phyloP scores from a whole-genome alignment of 2,113 vertebrate species.

The Scomber scombrus region DNA sequence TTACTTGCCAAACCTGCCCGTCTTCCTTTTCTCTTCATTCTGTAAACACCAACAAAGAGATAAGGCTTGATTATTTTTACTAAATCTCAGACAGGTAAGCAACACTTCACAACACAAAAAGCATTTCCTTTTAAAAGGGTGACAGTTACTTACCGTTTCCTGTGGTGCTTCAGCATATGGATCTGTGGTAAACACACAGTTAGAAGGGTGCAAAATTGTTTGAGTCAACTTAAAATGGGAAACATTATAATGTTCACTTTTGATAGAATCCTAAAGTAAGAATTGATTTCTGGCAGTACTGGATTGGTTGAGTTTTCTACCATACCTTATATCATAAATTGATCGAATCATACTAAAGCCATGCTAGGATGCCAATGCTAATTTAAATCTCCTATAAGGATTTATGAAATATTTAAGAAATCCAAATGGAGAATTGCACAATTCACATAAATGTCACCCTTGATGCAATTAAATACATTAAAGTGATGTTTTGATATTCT shows the following conservation, averaged over 20 bases:
- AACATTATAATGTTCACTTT: not conserved
- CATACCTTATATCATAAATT: too few relatives aligned
- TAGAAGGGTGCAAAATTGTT: not conserved
- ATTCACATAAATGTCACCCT: not conserved
- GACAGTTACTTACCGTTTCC: constrained; percentile 58
- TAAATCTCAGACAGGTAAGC: not conserved
- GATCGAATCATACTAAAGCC: too few relatives aligned
- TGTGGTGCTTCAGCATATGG: constrained; percentile 75
- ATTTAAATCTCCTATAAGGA: too few relatives aligned
- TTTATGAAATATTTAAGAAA: too few relatives aligned
- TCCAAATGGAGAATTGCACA: too few relatives aligned
- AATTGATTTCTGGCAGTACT: too few relatives aligned
- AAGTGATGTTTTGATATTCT: not conserved
- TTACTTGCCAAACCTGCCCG: constrained; percentile 77
- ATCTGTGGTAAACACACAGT: constrained; percentile 70
- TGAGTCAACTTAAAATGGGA: not conserved
- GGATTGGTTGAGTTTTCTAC: too few relatives aligned
- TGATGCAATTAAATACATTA: not conserved
- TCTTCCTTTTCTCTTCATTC: constrained; percentile 72
- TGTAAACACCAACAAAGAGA: constrained; percentile 63
- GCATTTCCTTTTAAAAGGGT: not conserved
- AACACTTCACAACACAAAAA: not conserved
- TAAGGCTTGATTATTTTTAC: constrained; percentile 5
- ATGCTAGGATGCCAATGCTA: too few relatives aligned
- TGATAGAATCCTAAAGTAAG: too few relatives aligned